A percentile compares a stretch with the other conserved stretches of the same genome.
These are phyloP conservation scores for Bombycilla garrulus DNA, from an alignment of 2,113 vertebrate genomes.

Conservation along the genomic window DNA sequence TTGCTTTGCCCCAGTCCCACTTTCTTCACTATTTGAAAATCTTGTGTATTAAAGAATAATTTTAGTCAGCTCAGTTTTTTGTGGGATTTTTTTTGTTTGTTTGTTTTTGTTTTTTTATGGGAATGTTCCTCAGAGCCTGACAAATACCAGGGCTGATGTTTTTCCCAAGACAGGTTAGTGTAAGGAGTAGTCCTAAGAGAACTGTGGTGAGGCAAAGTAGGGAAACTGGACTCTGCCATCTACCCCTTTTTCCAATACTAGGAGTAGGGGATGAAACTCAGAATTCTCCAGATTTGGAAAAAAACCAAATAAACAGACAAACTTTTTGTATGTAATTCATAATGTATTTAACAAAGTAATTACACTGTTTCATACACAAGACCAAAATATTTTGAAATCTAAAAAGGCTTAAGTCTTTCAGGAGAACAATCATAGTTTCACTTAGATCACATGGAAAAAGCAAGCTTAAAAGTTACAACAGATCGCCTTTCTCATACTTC, in stretches of 20 bases:
- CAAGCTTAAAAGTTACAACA: neutral
- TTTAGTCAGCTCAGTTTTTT: neutral
- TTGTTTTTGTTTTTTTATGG: neutral
- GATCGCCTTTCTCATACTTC: neutral
- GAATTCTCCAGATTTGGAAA: neutral
- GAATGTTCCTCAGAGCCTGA: neutral
- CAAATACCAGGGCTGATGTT: neutral
- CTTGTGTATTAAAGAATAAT: neutral
- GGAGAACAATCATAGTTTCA: neutral
- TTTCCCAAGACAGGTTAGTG: neutral
- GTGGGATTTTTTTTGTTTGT: no score
- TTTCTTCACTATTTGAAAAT: neutral
- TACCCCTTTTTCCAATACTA: neutral
- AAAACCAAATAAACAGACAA: neutral
- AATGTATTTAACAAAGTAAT: neutral
- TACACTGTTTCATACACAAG: neutral
- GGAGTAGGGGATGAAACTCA: neutral
- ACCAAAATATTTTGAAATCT: neutral
- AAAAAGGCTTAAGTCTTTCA: neutral
- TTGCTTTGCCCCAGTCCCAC: rapidly evolving
- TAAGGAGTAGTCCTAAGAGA: neutral
- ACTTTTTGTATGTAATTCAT: neutral
- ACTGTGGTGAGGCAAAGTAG: neutral
- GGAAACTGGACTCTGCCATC: neutral
- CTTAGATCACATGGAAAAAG: neutral